Conservation (phyloP, 2,113 vertebrate genomes). For the Scalopus aquaticus region DNA sequence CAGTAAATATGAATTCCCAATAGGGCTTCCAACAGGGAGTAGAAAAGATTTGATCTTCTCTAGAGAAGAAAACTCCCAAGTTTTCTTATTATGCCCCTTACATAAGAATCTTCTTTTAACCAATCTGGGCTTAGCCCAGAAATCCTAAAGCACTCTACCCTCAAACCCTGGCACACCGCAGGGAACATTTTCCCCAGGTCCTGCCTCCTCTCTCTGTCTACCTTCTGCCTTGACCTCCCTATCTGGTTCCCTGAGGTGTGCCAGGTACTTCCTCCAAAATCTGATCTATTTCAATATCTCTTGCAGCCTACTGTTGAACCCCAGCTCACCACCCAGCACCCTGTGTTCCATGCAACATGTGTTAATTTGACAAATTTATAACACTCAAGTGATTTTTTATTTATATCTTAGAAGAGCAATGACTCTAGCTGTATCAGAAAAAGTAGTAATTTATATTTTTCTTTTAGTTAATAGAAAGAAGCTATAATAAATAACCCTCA, state of each 20-base stretch:
- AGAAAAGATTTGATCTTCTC: no score
- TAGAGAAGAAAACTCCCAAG: background rate
- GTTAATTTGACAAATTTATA: background rate
- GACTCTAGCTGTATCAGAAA: background rate
- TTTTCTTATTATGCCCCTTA: background rate
- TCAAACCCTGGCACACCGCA: background rate
- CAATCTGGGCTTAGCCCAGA: background rate
- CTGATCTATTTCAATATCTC: background rate
- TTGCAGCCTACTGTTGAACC: background rate
- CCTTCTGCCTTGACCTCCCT: background rate
- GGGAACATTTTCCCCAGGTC: background rate
- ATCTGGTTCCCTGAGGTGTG: background rate
- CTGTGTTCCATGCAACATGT: background rate
- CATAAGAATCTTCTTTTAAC: background rate
- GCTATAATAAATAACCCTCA: slow-evolving; percentile 2
- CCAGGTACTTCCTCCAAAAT: background rate
- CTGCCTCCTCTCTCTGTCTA: background rate
- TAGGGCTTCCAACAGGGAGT: no score
- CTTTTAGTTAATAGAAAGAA: slow-evolving; percentile 22
- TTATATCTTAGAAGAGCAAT: background rate
- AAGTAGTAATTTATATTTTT: background rate
- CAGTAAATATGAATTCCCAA: background rate
- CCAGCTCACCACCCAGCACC: background rate
- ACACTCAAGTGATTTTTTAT: background rate
- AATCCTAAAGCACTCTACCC: background rate